Evolutionary conservation across 2,113 vertebrate species (phyloP), one percentile per base, ranked within the genome.

Genomic region (Fulica atra): DNA sequence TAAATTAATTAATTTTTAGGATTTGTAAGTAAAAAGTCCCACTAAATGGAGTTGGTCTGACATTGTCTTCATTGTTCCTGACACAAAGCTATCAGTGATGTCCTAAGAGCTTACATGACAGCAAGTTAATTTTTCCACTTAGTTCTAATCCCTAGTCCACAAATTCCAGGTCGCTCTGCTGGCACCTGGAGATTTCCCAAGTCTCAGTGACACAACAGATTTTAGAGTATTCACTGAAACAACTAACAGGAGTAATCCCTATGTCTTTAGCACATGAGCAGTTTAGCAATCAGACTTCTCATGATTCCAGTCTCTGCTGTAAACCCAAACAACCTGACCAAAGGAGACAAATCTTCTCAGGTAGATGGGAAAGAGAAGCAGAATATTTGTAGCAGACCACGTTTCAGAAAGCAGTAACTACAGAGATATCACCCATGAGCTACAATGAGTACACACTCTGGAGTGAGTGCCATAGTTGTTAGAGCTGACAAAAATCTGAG

Each of bases 401-500:
- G 0, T 38, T 51, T 44, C 46, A 73, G 60, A 38, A 68, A 68
- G 36, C 7, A 2, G 54, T n/a, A 46, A 24, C 28, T 19, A 64
- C 29, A 25, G 9, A 4, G 44, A 6, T 35, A 23, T 1, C 10
- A 14, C 14, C n/a, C 28, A 7, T 0, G 0, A 71, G 50, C 17
- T 44, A 31, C 29, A n/a, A 6, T 0, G 2, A 8, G 23, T 8
- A 21, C 38, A 2, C 5, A 46, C 38, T 42, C 31, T 38, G 36
- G 50, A 66, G 33, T 2, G 6, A 54, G 48, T 29, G 31, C 17
- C 16, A 5, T 7, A 42, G 25, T 9, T 54, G 28, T 63, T 51
- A 28, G 17, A 53, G 48, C 33, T 28, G 36, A 38, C 38, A 46
- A 17, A 3, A 18, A 31, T 24, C 19, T 56, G 31, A 51, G 35